These are phyloP conservation scores for Cerastis rubricosa DNA, from an alignment of 2,888 invertebrate genomes.

Conservation along the genomic window DNA sequence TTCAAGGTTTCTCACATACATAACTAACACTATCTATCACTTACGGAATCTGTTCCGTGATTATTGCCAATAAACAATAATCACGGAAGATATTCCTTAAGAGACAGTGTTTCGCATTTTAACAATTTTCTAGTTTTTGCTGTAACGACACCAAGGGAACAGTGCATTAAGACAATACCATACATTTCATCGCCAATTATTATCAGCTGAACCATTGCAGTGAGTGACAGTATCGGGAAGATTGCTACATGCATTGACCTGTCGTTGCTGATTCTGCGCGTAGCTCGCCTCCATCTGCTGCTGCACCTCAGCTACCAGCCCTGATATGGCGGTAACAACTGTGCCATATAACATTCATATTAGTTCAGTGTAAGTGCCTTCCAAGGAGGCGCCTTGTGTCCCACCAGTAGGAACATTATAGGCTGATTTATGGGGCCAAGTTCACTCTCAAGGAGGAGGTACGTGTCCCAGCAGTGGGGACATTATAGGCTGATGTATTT, in stretches of 20 bases:
- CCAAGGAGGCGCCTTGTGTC: neutral
- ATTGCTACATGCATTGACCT: constrained; percentile 87
- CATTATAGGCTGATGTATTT: neutral
- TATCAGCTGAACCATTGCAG: constrained; percentile 11
- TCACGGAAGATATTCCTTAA: too few species aligned
- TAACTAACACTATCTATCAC: too few species aligned
- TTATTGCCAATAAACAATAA: too few species aligned
- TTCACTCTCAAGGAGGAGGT: neutral
- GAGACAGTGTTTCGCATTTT: too few species aligned
- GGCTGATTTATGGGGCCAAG: neutral
- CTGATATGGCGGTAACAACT: constrained; percentile 95
- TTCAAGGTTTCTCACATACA: too few species aligned
- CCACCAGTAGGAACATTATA: neutral
- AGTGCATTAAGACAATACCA: neutral
- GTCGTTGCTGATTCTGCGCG: constrained; percentile 87
- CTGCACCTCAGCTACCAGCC: constrained; percentile 95
- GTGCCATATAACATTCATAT: constrained; percentile 80
- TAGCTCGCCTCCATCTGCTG: constrained; percentile 92
- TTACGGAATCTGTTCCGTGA: too few species aligned
- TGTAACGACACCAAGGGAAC: neutral
- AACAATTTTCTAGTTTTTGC: neutral
- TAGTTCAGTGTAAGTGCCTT: constrained; percentile 57
- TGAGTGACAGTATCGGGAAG: constrained; percentile 32
- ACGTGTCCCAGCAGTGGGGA: neutral
- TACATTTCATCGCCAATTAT: constrained; percentile 10